Evolutionary conservation across 2,113 vertebrate species (phyloP).

Genomic region (Hyperoodon ampullatus): DNA sequence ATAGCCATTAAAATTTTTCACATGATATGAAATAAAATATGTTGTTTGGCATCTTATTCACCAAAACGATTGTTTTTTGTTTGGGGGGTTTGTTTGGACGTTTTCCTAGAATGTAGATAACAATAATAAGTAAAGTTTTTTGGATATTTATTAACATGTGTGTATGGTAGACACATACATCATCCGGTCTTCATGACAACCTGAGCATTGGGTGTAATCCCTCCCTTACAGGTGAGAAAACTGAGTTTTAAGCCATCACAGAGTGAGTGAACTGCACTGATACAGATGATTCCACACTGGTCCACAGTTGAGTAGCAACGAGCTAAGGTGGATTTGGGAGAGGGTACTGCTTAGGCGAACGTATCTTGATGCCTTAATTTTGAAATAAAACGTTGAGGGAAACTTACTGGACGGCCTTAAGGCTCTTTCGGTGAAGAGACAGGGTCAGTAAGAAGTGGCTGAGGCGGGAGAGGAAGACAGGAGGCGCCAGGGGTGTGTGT

Average conservation of each 20-base stretch:
- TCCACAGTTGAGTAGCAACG: rapidly evolving
- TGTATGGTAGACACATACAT: not conserved
- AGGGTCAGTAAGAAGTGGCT: not conserved
- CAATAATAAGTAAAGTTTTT: not conserved
- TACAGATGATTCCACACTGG: no score
- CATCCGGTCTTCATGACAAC: not conserved
- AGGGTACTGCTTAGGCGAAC: not conserved
- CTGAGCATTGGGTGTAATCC: not conserved
- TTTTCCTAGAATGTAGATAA: not conserved
- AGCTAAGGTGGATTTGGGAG: not conserved
- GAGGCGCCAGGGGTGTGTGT: rapidly evolving
- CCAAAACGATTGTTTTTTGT: not conserved
- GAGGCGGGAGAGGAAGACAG: no score
- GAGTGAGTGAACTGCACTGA: not conserved
- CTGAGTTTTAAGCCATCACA: not conserved
- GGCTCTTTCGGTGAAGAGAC: not conserved
- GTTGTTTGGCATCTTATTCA: not conserved
- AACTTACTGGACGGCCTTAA: not conserved
- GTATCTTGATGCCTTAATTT: not conserved
- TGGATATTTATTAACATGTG: not conserved
- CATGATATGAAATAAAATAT: not conserved
- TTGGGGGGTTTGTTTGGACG: not conserved
- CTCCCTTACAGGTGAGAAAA: not conserved
- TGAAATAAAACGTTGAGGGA: not conserved
- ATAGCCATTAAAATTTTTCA: not conserved